Evolutionary conservation across 1,140 invertebrate genomes (phyloP), one percentile per base, ranked within the genome.

Genomic region (Fopius arisanus): DNA sequence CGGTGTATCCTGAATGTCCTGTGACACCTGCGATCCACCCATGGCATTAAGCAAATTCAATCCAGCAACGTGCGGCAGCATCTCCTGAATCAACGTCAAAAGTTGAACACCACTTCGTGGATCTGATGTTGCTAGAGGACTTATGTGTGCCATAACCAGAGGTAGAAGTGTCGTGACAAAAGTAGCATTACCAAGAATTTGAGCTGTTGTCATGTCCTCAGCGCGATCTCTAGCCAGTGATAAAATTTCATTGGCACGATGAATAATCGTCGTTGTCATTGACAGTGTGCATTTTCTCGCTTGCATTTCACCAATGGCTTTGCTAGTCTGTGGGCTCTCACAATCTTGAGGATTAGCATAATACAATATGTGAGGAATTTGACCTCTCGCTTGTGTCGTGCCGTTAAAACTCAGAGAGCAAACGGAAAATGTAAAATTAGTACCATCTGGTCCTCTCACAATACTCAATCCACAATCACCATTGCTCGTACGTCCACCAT

Each of bases 321-420:
- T 91, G 29, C 89, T 91, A 43, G 90, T 90, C 77, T 92, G 91
- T 26, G 91, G 90, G 41, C 88, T 90, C 74, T 94, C 93, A 0
- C 91, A 90, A 41, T 87, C 84, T 70, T 89, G 87, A 37, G 89
- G 89, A 78, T 88, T 88, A 79, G 91, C 93, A 81, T 96, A 97
- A 85, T 99, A 99, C 5, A 99, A 89, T 68, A 99, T 92, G 79
- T 96, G 93, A 0, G 98, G 97, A 78, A 99, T 93, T 88, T 99
- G 98, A 48, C 98, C 98, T 41, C 97, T 89, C 0, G 94, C 94
- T 78, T 97, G 92, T 3, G 96, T 98, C 0, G 97, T 88, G 70
- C 97, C 97, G 88, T 98, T 98, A 80, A 96, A 96, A 86, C 96
- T 98, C 21, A 98, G 89, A 10, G 96, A 94, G 87, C 96, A 97